Base-by-base conservation (phyloP, 2,888 invertebrate species). In the Baronia brevicornis region DNA sequence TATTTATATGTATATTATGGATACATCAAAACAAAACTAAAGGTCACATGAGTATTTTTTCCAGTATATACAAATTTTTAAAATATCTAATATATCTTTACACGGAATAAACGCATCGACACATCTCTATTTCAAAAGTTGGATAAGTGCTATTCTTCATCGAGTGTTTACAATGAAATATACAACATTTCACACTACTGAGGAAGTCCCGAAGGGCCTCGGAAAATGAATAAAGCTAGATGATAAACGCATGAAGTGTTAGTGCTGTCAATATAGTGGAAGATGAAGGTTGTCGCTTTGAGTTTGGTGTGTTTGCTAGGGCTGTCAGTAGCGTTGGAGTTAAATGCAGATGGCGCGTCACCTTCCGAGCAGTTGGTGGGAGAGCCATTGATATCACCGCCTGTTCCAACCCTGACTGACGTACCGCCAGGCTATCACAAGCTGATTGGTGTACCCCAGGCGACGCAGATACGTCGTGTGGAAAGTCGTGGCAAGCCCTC, bases 401-500 rank as follows among this genome's bases (percentile, higher is more conserved):
- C 23, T 17, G 11, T 15, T 26, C 13, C 15, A 11, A 17, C 24
- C 8, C 17, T 6, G 10, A 4, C 1, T 10, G 23, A 13, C 8
- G 3, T 4, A 18, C 6, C 13, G 7, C 23, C n/a, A n/a, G n/a
- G 33, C 23, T 33, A 33, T 28, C 33, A 33, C 27, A 19, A 23
- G 20, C 29, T 13, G 8, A 14, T 17, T 20, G 29, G 29, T 8
- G 22, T 19, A 66, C 86, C 61, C 58, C 89, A 90, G 92, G 66
- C 91, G 90, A 23, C 91, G 90, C 46, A 92, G 70, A 8, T 93
- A 77, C 27, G 87, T 86, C 28, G 10, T 5, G 8, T 18, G 8
- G 30, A 41, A n/a, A n/a, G 34, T 4, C 33, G 28, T 3, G 28
- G 33, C 3, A 2, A n/a, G 8, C 36, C 35, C 15, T 25, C 13